Evolutionary conservation across 1,140 invertebrate species (phyloP), one percentile per base, ranked within the genome.

Genomic region (Varroa destructor): DNA sequence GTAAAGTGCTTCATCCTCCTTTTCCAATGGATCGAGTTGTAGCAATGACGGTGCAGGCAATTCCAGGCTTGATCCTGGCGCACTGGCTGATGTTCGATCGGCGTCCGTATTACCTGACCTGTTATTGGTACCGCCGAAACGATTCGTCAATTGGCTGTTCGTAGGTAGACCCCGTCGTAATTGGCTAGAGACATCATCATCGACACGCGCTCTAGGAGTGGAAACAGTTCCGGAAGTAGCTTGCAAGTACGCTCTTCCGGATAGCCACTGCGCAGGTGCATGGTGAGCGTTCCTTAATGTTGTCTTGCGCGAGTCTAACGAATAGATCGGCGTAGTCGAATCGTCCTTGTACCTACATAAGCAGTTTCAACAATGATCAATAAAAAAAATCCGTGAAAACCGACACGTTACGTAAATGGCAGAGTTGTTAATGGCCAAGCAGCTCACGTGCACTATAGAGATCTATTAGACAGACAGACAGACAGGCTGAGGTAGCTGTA

Each of bases 241-340:
- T 46, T 46, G 40, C 61, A 67, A 37, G 61, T 67, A 67, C 3
- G 61, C 61, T 46, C 61, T 40, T 67, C 46, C 61, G 61, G 40
- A 43, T n/a, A 67, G 36, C 61, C 73, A 73, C 4, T 74, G 56
- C 5, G 46, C 61, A 3, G 61, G 61, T 12, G 72, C 70, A 55
- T 75, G 74, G 36, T 72, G 58, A 2, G 73, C 74, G 14, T 74
- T 71, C 6, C 73, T 71, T 0, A 75, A 46, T n/a, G 54, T 71
- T 6, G 71, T 73, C 54, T 73, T 72, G 1, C 74, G 58, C 0
- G 74, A 73, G 25, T 75, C 74, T 1, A 75, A 71, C 42, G 88
- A 91, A 83, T 91, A 92, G 75, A 93, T 84, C 57, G 90, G 89
- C 79, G 89, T 90, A 70, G 87, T 86, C 43, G 85, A 87, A 67